These are phyloP conservation scores for Eulithis prunata DNA, from an alignment of 2,888 invertebrate genomes.

Conservation along the genomic window DNA sequence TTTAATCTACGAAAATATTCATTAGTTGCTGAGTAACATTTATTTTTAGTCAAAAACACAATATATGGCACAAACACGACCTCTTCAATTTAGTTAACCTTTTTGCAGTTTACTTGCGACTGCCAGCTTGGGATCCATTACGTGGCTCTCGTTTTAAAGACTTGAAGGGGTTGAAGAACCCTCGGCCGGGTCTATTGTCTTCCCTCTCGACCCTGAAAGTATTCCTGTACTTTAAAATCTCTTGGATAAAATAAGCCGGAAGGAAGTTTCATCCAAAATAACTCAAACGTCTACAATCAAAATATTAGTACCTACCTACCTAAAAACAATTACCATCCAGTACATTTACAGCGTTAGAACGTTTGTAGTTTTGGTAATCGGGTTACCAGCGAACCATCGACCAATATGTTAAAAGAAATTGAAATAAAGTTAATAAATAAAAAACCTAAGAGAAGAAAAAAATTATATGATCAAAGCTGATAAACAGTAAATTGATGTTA, in stretches of 20 bases:
- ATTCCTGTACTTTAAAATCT: slow-evolving; percentile 9
- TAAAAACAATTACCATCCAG: no score
- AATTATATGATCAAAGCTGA: background rate
- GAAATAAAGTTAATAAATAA: no score
- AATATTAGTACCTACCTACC: no score
- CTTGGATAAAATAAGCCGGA: background rate
- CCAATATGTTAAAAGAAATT: no score
- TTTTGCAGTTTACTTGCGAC: slow-evolving; percentile 3
- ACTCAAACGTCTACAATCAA: background rate
- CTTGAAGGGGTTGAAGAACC: slow-evolving; percentile 27
- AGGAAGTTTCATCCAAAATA: background rate
- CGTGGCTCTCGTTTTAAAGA: slow-evolving; percentile 18
- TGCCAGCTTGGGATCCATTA: slow-evolving; percentile 10
- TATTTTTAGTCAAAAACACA: background rate
- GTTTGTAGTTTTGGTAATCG: no score
- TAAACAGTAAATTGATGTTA: background rate
- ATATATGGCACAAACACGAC: background rate
- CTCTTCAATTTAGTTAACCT: slow-evolving; percentile 5
- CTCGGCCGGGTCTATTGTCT: slow-evolving; percentile 22
- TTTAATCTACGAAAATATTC: background rate
- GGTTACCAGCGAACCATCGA: no score
- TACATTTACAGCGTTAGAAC: no score
- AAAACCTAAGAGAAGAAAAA: no score
- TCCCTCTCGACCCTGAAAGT: slow-evolving; percentile 26
- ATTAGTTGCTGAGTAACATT: background rate